Percentiles rank a stretch among this genome's conserved stretches.
These are phyloP conservation scores for Pogonocichla stellata DNA, from an alignment of 2,113 vertebrate genomes.

Conservation along the genomic window DNA sequence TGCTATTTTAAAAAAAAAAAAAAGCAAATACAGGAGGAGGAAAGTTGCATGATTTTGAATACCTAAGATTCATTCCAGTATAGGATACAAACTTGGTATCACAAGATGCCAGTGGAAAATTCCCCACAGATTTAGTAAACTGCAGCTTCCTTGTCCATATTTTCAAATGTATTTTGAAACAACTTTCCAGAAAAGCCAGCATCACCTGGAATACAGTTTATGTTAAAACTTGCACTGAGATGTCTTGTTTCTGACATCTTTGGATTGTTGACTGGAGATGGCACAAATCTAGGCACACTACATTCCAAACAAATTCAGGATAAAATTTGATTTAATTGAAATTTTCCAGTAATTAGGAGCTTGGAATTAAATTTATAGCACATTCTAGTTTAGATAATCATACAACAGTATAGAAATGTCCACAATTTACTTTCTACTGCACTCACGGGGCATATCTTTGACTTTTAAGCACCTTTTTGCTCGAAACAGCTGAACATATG, in stretches of 20 bases:
- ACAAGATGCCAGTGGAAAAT: not conserved
- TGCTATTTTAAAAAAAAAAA: not conserved
- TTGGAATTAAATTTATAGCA: not conserved
- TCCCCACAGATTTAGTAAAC: not conserved
- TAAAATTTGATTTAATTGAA: not conserved
- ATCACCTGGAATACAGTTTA: not conserved
- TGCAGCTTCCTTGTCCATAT: not conserved
- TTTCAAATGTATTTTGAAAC: not conserved
- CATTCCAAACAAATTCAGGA: not conserved
- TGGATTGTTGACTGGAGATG: not conserved
- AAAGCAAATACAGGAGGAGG: not conserved
- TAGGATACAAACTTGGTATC: not conserved
- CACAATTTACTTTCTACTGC: not conserved
- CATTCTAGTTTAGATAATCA: not conserved
- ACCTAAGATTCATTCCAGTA: not conserved
- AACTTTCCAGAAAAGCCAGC: not conserved
- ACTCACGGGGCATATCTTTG: not conserved
- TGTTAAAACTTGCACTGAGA: not conserved
- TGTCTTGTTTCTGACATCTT: not conserved
- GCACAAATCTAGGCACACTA: not conserved
- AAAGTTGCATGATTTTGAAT: not conserved
- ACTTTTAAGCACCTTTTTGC: not conserved
- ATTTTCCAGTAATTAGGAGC: not conserved
- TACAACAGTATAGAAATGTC: accelerated
- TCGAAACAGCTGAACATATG: not conserved